phyloP scores from a whole-genome alignment of 2,797 vertebrate genomes.

The Sebastes oblongus region DNA sequence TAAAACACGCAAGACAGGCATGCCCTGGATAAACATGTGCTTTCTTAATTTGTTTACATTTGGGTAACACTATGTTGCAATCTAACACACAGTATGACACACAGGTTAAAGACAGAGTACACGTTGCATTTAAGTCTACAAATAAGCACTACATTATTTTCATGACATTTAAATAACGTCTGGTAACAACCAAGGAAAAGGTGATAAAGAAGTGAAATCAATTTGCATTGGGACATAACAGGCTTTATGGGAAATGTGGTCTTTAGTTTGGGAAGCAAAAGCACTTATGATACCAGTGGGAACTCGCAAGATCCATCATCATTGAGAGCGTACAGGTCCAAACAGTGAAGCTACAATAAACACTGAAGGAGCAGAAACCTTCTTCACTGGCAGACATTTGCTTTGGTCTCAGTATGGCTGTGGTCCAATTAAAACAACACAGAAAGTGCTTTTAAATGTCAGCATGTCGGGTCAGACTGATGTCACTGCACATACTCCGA shows the following conservation, averaged over 20 bases:
- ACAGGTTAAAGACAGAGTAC: background rate
- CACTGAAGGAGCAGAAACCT: background rate
- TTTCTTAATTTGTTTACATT: background rate
- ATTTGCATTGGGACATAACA: background rate
- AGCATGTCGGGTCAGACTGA: conserved; percentile 19
- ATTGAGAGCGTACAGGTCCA: background rate
- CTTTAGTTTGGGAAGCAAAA: background rate
- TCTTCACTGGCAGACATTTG: background rate
- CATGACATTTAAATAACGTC: background rate
- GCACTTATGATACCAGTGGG: background rate
- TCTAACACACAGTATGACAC: background rate
- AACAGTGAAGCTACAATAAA: background rate
- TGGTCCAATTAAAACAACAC: conserved; percentile 14
- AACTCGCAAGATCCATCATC: background rate
- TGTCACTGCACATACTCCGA: background rate
- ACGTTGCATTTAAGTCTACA: background rate
- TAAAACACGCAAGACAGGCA: background rate
- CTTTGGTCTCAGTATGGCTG: background rate
- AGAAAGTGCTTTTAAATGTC: conserved; percentile 39
- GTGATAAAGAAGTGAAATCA: background rate
- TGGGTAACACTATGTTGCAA: background rate
- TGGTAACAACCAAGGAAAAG: background rate
- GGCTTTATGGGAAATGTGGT: background rate
- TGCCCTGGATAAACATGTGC: background rate
- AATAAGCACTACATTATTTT: background rate